Evolutionary conservation across 2,797 vertebrate genomes (phyloP).

Genomic region (Ctenopoma multispine): DNA sequence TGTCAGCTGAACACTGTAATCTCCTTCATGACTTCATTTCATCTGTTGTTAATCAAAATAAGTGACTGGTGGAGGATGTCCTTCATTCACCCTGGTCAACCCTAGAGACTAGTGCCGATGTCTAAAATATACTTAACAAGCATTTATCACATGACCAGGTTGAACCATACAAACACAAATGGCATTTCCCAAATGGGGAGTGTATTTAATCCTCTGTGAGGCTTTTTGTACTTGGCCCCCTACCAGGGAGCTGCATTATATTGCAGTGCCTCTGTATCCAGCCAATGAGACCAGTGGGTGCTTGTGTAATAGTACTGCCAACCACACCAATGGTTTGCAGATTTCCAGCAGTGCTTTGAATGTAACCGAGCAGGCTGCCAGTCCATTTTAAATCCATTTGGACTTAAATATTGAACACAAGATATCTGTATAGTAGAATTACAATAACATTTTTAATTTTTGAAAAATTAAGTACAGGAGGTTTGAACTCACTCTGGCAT

Average conservation of each 20-base stretch:
- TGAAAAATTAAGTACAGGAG: background rate
- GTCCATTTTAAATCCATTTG: slow-evolving; percentile 7
- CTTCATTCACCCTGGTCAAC: background rate
- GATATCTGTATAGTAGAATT: background rate
- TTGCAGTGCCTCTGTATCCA: slow-evolving; percentile 37
- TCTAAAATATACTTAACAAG: slow-evolving; percentile 40
- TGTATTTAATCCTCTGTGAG: slow-evolving; percentile 55
- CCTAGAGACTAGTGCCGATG: background rate
- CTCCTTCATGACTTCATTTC: slow-evolving; percentile 22
- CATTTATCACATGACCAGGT: slow-evolving; percentile 48
- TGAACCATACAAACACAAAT: slow-evolving; percentile 48
- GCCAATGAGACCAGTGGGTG: slow-evolving; percentile 35
- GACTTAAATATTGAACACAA: background rate
- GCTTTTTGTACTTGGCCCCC: slow-evolving; percentile 59
- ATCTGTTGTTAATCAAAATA: slow-evolving; percentile 10
- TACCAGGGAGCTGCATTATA: slow-evolving; percentile 62
- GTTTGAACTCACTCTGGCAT: slow-evolving; percentile 89
- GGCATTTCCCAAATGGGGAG: slow-evolving; percentile 45
- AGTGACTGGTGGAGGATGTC: background rate
- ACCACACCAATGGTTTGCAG: slow-evolving; percentile 18
- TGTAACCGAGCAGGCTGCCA: slow-evolving; percentile 6
- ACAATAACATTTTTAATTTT: background rate
- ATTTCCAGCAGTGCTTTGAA: slow-evolving; percentile 35
- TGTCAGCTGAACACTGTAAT: slow-evolving; percentile 27
- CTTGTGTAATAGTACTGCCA: slow-evolving; percentile 34